Evolutionary conservation across 2,888 invertebrate genomes (phyloP).

Genomic region (Rhogogaster chlorosoma): DNA sequence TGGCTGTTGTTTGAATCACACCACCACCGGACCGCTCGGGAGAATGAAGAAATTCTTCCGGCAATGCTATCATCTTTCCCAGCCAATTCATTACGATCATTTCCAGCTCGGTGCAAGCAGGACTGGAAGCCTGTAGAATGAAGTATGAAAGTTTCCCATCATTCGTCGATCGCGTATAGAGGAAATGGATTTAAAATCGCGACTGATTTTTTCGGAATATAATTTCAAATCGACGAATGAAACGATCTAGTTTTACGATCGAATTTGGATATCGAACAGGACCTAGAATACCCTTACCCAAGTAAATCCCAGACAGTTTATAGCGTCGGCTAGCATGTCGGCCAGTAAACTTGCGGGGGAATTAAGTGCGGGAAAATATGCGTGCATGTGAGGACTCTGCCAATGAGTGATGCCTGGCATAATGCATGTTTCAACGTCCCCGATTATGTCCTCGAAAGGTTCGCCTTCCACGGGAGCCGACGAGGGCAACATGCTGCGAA

Average conservation of each 20-base stretch:
- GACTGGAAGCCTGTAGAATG: constrained; percentile 91
- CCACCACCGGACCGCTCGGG: constrained; percentile 85
- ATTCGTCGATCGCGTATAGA: not conserved
- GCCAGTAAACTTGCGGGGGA: constrained; percentile 96
- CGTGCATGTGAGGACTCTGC: constrained; percentile 99
- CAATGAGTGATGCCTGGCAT: constrained; percentile 99
- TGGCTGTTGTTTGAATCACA: constrained; percentile 97
- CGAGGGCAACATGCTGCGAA: constrained; percentile 91
- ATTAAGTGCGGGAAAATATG: constrained; percentile 97
- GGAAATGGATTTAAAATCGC: not conserved
- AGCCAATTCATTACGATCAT: constrained; percentile 99
- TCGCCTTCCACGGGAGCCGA: constrained; percentile 94
- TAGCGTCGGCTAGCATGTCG: constrained; percentile 97
- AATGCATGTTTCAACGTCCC: constrained; percentile 95
- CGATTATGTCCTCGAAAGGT: constrained; percentile 93
- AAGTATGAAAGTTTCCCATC: not conserved
- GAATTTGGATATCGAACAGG: not conserved
- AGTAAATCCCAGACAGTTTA: constrained; percentile 96
- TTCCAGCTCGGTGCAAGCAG: constrained; percentile 98
- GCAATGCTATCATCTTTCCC: constrained; percentile 97
- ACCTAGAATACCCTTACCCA: constrained; percentile 86
- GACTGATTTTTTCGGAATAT: not conserved
- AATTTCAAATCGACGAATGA: not conserved
- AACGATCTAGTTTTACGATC: not conserved
- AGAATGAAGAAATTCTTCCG: constrained; percentile 93